Evolutionary conservation across 2,888 invertebrate species (phyloP).

Genomic region (Morpho helenor): DNA sequence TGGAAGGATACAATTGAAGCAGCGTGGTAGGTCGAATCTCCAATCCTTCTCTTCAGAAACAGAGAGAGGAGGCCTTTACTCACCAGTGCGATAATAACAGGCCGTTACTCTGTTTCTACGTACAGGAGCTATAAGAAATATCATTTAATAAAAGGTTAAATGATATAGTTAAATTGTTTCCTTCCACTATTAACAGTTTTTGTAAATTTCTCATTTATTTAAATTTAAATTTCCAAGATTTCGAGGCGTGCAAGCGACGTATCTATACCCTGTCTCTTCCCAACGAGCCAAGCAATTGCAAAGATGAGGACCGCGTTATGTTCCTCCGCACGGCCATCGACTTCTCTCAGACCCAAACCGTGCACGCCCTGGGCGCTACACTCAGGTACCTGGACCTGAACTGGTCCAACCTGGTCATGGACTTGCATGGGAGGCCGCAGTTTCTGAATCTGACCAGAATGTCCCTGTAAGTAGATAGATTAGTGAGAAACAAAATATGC

Average conservation of each 20-base stretch:
- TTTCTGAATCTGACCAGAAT: constrained; percentile 78
- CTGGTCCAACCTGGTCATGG: constrained; percentile 75
- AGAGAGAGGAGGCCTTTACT: too few relatives aligned
- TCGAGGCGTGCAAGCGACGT: constrained; percentile 77
- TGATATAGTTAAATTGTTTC: too few relatives aligned
- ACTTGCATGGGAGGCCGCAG: constrained; percentile 67
- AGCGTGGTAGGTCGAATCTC: too few relatives aligned
- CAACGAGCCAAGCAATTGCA: constrained; percentile 70
- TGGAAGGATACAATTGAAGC: too few relatives aligned
- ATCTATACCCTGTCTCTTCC: constrained; percentile 76
- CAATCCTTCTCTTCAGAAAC: too few relatives aligned
- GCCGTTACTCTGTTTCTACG: too few relatives aligned
- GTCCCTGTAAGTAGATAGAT: constrained; percentile 75
- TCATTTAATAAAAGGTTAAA: too few relatives aligned
- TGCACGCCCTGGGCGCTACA: constrained; percentile 85
- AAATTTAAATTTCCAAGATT: constrained; percentile 47
- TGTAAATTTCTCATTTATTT: not conserved
- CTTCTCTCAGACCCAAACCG: constrained; percentile 79
- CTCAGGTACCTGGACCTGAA: constrained; percentile 84
- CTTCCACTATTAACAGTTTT: not conserved
- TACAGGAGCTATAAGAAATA: too few relatives aligned
- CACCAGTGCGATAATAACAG: too few relatives aligned
- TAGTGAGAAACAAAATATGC: not conserved
- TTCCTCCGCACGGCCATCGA: constrained; percentile 82
- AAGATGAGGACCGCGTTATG: constrained; percentile 74